phyloP scores from a whole-genome alignment of 2,888 invertebrate species.

The Parnassius apollo region DNA sequence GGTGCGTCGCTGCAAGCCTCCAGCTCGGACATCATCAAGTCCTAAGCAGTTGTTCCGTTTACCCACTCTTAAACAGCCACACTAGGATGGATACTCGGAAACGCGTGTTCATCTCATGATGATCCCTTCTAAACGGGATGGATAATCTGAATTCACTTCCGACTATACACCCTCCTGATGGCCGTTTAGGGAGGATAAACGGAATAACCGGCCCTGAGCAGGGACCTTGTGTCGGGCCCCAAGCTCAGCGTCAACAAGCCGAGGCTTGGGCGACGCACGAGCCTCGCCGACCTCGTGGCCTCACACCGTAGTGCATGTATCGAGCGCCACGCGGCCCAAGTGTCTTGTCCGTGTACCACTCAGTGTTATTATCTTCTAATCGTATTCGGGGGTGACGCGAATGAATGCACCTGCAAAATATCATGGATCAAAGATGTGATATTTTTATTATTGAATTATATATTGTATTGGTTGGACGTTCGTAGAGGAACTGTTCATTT shows the following conservation, averaged over 20 bases:
- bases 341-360: slow-evolving; percentile 49
- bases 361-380: slow-evolving; percentile 25
- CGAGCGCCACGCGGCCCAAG: slow-evolving; percentile 47
- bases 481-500: slow-evolving; percentile 12
- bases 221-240: slow-evolving; percentile 49
- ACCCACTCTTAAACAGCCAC: too few species aligned
- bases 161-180: too few species aligned
- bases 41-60: too few species aligned
- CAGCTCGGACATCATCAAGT: too few species aligned
- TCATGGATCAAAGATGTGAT: slow-evolving; percentile 76
- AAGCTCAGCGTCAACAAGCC: slow-evolving; percentile 46
- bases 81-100: too few species aligned
- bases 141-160: too few species aligned
- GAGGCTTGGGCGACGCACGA: slow-evolving; percentile 5
- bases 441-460: slow-evolving; percentile 65
- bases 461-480: slow-evolving; percentile 49
- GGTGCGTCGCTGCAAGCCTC: too few species aligned
- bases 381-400: slow-evolving; percentile 46
- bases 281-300: slow-evolving; percentile 43
- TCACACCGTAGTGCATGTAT: slow-evolving; percentile 62
- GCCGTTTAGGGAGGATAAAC: too few species aligned
- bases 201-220: too few species aligned
- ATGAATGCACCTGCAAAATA: slow-evolving; percentile 68
- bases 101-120: too few species aligned
- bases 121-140: too few species aligned